Evolutionary conservation across 2,113 vertebrate species (phyloP).

Genomic region (Tychaedon coryphoeus): DNA sequence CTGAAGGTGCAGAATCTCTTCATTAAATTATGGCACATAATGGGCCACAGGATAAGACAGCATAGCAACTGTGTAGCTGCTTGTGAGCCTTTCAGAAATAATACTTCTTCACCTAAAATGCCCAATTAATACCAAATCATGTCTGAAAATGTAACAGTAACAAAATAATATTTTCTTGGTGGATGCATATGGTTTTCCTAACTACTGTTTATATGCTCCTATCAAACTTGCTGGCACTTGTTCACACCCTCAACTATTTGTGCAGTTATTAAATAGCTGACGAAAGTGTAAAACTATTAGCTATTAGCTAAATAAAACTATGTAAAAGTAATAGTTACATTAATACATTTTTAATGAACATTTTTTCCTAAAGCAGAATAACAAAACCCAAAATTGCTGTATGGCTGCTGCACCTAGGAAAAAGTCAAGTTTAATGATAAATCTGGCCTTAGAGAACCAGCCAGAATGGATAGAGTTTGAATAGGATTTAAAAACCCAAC

Average conservation of each 20-base stretch:
- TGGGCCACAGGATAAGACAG: background rate
- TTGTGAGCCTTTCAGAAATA: slow-evolving; percentile 44
- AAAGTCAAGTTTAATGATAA: slow-evolving; percentile 96
- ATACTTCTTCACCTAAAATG: slow-evolving; percentile 53
- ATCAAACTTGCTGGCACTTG: slow-evolving; percentile 70
- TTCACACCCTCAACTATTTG: slow-evolving; percentile 64
- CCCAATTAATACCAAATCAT: slow-evolving; percentile 46
- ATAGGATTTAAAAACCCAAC: slow-evolving; percentile 99
- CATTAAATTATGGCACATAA: slow-evolving; percentile 16
- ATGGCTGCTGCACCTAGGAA: slow-evolving; percentile 75
- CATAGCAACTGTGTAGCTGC: background rate
- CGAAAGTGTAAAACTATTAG: slow-evolving; percentile 74
- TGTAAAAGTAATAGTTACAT: slow-evolving; percentile 77
- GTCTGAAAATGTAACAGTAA: slow-evolving; percentile 58
- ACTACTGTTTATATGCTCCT: slow-evolving; percentile 71
- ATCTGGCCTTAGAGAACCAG: slow-evolving; percentile 88
- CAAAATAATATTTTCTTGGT: slow-evolving; percentile 73
- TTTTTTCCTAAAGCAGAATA: slow-evolving; percentile 67
- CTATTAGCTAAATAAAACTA: slow-evolving; percentile 69
- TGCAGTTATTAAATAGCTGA: slow-evolving; percentile 72
- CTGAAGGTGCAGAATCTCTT: slow-evolving; percentile 1
- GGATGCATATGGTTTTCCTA: slow-evolving; percentile 67
- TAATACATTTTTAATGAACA: slow-evolving; percentile 80
- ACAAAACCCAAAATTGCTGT: slow-evolving; percentile 76
- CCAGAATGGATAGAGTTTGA: slow-evolving; percentile 90